phyloP scores from a whole-genome alignment of 1,140 invertebrate genomes.

The Drosophila parabipectinata region DNA sequence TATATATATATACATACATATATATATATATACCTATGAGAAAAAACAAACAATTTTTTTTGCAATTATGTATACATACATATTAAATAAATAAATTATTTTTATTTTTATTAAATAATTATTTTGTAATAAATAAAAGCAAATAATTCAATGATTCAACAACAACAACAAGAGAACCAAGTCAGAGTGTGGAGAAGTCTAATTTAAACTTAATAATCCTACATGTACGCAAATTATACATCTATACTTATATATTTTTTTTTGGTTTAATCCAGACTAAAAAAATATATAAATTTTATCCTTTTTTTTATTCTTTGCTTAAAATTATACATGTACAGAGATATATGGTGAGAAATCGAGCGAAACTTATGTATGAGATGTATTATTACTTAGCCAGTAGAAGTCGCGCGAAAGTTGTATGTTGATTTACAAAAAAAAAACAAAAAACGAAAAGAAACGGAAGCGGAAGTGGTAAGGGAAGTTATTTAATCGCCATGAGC shows the following conservation, averaged over 20 bases:
- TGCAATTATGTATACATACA: conserved; percentile 65
- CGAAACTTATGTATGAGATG: conserved; percentile 32
- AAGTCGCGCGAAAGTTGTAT: conserved; percentile 10
- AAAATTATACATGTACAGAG: conserved; percentile 40
- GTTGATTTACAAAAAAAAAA: neutral
- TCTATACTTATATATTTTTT: neutral
- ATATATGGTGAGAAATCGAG: conserved; percentile 12
- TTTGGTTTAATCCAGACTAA: neutral
- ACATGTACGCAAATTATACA: neutral
- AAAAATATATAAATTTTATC: conserved; percentile 16
- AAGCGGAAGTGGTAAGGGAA: conserved; percentile 1
- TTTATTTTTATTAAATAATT: conserved; percentile 75
- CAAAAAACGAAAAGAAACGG: neutral
- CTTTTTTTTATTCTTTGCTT: conserved; percentile 40
- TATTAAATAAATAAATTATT: conserved; percentile 80
- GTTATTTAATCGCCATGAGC: conserved; percentile 10
- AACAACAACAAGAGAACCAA: conserved; percentile 9
- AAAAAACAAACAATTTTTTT: conserved; percentile 38
- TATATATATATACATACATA: conserved; percentile 46
- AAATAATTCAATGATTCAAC: conserved; percentile 48
- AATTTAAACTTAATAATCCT: conserved; percentile 20
- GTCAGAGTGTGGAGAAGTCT: conserved; percentile 1
- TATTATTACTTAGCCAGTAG: conserved; percentile 57
- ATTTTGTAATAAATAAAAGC: conserved; percentile 72
- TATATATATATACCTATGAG: conserved; percentile 39